phyloP scores from a whole-genome alignment of 2,113 vertebrate species.

The Cepphus grylle region DNA sequence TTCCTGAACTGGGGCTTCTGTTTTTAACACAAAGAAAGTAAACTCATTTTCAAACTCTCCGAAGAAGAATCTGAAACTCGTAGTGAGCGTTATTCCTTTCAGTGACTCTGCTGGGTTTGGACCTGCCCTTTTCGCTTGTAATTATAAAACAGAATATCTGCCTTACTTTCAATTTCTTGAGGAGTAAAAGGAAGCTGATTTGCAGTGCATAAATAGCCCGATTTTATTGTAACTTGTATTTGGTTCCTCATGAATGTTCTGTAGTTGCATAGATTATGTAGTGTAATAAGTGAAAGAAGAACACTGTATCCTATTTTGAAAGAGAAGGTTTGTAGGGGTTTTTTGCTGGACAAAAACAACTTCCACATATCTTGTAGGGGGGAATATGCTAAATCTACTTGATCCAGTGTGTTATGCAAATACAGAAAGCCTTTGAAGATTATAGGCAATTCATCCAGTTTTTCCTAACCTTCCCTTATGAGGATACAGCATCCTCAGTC shows the following conservation, averaged over 20 bases:
- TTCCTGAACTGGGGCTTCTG: background rate
- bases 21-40: background rate
- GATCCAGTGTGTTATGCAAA: constrained; percentile 8
- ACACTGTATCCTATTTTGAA: background rate
- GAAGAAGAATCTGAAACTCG: background rate
- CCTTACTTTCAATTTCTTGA: background rate
- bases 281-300: background rate
- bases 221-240: background rate
- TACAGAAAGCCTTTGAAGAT: background rate
- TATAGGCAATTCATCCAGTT: background rate
- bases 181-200: background rate
- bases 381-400: background rate
- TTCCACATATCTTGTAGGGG: fast-evolving
- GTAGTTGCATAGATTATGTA: background rate
- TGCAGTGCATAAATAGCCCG: background rate
- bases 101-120: background rate
- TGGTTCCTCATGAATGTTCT: background rate
- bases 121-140: background rate
- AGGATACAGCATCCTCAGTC: background rate
- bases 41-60: background rate
- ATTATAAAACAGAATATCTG: background rate
- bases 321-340: background rate
- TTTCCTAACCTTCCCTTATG: background rate
- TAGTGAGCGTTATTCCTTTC: background rate
- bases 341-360: background rate